Evolutionary conservation across 2,113 vertebrate species (phyloP).

Genomic region (Lepidothrix coronata): DNA sequence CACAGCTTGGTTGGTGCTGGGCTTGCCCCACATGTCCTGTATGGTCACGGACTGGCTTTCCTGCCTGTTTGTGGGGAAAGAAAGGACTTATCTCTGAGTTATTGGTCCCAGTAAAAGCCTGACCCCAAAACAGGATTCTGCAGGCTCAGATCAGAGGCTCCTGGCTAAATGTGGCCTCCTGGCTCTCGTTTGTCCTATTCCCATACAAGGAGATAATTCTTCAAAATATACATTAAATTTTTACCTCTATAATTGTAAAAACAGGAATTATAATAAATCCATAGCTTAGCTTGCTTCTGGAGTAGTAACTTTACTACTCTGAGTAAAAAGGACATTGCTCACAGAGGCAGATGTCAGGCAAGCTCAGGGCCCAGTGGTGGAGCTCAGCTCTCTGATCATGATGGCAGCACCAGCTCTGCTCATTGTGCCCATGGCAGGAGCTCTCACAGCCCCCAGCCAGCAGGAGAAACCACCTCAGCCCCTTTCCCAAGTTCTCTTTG

Average conservation of each 20-base stretch:
- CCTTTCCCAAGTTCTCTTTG: fast-evolving
- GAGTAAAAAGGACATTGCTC: neutral
- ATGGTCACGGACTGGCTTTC: neutral
- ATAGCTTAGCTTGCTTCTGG: neutral
- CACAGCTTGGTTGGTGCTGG: fast-evolving
- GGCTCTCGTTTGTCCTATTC: neutral
- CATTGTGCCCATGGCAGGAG: fast-evolving
- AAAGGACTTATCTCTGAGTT: neutral
- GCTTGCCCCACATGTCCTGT: fast-evolving
- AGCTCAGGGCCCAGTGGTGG: fast-evolving
- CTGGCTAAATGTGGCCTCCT: neutral
- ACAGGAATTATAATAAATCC: fast-evolving
- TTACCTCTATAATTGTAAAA: neutral
- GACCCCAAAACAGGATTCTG: neutral
- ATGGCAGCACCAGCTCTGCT: fast-evolving
- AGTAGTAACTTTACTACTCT: fast-evolving
- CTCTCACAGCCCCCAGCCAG: neutral
- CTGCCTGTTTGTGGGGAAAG: fast-evolving
- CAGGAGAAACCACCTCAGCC: fast-evolving
- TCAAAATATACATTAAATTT: neutral
- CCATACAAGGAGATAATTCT: neutral
- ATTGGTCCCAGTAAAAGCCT: neutral
- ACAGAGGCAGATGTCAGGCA: fast-evolving
- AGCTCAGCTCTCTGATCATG: fast-evolving
- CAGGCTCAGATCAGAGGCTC: neutral